Percentiles rank a stretch among this genome's conserved stretches.
Conservation (phyloP, 2,888 invertebrate genomes). For the Orthosia cruda region DNA sequence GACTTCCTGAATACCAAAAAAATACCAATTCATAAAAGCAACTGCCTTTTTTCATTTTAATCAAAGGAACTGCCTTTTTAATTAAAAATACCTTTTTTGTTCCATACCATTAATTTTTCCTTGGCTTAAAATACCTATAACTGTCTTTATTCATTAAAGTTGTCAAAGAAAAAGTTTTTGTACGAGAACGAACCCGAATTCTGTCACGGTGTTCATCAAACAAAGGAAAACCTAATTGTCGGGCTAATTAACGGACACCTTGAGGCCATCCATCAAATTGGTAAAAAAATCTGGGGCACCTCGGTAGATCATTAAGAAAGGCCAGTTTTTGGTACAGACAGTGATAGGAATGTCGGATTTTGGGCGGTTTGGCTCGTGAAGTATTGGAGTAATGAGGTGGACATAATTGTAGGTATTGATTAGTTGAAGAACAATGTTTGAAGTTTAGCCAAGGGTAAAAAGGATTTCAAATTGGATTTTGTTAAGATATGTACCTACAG, state of each 20-base stretch:
- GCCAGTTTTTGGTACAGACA: constrained; percentile 23
- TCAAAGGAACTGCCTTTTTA: constrained; percentile 10
- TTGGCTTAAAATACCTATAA: constrained; percentile 44
- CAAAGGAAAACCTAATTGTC: constrained; percentile 78
- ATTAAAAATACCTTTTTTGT: constrained; percentile 1
- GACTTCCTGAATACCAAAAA: background rate
- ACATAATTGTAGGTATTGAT: constrained; percentile 27
- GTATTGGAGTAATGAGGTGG: constrained; percentile 20
- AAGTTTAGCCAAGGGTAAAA: background rate
- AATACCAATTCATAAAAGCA: background rate
- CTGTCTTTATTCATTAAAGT: constrained; percentile 55
- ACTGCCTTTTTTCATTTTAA: constrained; percentile 15
- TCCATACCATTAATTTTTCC: constrained; percentile 15
- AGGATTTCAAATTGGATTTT: background rate
- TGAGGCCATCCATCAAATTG: constrained; percentile 80
- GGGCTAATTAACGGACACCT: constrained; percentile 83
- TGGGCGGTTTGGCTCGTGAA: constrained; percentile 20
- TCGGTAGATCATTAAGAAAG: constrained; percentile 43
- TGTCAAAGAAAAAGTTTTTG: constrained; percentile 53
- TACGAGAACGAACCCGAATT: constrained; percentile 37
- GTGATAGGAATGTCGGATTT: constrained; percentile 34
- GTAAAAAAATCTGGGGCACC: constrained; percentile 56
- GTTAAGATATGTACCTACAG: background rate
- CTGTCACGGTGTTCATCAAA: constrained; percentile 66
- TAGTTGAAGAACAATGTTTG: background rate